Evolutionary conservation across 2,113 vertebrate species (phyloP).

Genomic region (Coreoperca whiteheadi): DNA sequence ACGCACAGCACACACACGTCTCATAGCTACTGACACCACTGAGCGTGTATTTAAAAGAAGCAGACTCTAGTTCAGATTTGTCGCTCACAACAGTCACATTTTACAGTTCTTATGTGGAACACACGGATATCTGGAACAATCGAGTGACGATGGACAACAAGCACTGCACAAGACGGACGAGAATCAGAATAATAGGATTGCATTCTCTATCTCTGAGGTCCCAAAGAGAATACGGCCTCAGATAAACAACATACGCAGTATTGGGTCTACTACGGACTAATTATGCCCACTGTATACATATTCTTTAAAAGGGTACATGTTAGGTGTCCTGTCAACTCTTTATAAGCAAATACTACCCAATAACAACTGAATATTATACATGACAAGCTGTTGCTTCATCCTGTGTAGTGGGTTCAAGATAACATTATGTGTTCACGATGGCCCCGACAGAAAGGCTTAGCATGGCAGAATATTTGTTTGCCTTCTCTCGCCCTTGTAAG

Average conservation of each 20-base stretch:
- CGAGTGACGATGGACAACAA: neutral
- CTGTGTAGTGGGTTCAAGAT: neutral
- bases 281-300: neutral
- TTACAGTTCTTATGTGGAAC: conserved; percentile 31
- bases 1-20: neutral
- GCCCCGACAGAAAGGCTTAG: too few relatives aligned
- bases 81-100: neutral
- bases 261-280: neutral
- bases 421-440: neutral
- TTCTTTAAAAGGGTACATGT: neutral
- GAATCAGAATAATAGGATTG: neutral
- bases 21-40: conserved; percentile 30
- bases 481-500: neutral
- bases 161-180: neutral
- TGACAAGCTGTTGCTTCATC: too few relatives aligned
- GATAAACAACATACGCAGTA: neutral
- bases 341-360: neutral
- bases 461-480: neutral
- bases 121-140: conserved; percentile 42
- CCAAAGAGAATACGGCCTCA: neutral
- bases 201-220: neutral
- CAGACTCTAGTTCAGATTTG: neutral
- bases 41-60: conserved; percentile 6
- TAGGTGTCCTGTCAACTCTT: neutral
- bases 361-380: neutral